Evolutionary conservation across 2,113 vertebrate genomes (phyloP).

Genomic region (Pluvialis apricaria): DNA sequence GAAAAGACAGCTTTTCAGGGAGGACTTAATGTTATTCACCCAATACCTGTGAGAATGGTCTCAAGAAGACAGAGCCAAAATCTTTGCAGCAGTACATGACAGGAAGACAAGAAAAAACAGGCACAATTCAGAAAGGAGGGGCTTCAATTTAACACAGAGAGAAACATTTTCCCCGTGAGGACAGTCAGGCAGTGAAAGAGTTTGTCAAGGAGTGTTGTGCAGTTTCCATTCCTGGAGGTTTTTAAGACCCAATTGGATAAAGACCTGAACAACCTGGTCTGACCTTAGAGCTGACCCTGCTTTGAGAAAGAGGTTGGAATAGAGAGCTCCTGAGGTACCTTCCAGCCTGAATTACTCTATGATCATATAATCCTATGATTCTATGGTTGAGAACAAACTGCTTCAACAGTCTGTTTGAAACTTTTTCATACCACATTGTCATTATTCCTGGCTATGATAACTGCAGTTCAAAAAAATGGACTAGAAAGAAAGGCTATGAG

Average conservation of each 20-base stretch:
- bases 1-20: neutral
- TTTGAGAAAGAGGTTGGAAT: neutral
- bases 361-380: neutral
- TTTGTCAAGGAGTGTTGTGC: neutral
- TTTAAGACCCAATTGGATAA: neutral
- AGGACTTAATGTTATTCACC: neutral
- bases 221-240: neutral
- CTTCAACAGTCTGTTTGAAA: neutral
- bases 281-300: neutral
- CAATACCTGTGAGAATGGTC: neutral
- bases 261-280: neutral
- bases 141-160: neutral
- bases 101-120: neutral
- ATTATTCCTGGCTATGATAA: neutral
- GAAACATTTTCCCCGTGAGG: neutral
- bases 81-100: neutral
- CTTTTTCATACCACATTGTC: neutral
- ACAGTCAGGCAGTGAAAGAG: neutral
- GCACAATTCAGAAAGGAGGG: neutral
- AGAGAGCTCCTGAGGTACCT: neutral
- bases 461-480: neutral
- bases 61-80: neutral
- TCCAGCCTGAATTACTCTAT: neutral
- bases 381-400: neutral
- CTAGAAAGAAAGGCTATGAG: neutral